Conservation (phyloP, 2,113 vertebrate species). For the Daubentonia madagascariensis region DNA sequence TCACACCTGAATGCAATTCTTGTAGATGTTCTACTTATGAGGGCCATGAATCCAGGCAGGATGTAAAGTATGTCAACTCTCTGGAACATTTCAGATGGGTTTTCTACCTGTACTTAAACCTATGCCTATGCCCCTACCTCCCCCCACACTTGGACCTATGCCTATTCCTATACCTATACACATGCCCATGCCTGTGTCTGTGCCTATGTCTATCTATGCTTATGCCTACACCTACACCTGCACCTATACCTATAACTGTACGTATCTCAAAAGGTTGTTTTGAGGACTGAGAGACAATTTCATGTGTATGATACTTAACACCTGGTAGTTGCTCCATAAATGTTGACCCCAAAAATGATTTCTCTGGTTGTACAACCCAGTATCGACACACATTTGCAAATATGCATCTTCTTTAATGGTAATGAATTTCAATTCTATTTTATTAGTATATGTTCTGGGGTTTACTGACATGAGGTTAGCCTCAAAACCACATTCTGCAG, state of each 20-base stretch:
- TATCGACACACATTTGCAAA: neutral
- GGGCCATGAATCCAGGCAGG: neutral
- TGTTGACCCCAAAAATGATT: neutral
- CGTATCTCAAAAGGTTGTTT: neutral
- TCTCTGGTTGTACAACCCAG: neutral
- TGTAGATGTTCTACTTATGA: too few species aligned
- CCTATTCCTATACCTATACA: neutral
- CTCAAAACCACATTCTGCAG: neutral
- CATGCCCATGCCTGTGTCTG: fast-evolving
- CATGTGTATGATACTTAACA: fast-evolving
- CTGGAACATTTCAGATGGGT: neutral
- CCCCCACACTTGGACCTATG: neutral
- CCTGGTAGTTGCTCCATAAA: fast-evolving
- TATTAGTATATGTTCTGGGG: too few species aligned
- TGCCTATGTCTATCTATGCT: neutral
- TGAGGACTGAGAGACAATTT: too few species aligned
- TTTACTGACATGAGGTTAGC: neutral
- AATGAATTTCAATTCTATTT: neutral
- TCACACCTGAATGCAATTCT: fast-evolving
- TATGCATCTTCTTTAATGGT: fast-evolving
- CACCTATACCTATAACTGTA: fast-evolving
- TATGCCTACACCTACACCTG: neutral
- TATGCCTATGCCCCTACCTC: neutral
- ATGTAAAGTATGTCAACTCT: neutral
- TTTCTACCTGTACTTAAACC: neutral